phyloP scores from a whole-genome alignment of 30 jellyfish, hydroid and myxozoan species.

The Turritopsis dohrnii region DNA sequence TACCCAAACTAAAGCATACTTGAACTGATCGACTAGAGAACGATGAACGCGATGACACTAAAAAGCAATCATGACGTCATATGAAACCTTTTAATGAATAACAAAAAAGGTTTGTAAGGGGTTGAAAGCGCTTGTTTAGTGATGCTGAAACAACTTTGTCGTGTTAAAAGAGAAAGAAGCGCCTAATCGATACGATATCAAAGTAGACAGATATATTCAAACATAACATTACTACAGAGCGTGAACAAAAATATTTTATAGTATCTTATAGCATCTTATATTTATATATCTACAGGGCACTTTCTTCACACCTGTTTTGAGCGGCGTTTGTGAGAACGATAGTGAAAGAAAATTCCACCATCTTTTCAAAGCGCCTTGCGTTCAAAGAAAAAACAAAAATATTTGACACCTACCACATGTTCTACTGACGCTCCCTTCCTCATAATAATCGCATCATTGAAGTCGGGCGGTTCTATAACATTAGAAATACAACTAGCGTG shows the following conservation, averaged over 20 bases:
- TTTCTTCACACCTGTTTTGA: too few relatives aligned
- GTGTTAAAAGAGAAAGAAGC: too few relatives aligned
- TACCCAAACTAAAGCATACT: slow-evolving; percentile 99
- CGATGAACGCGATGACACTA: slow-evolving; percentile 95
- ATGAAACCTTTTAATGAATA: neutral
- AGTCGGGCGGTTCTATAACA: slow-evolving; percentile 89
- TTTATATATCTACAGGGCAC: too few relatives aligned
- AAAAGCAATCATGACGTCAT: neutral
- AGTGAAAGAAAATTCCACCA: neutral
- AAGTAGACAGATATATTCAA: too few relatives aligned
- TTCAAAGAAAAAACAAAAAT: too few relatives aligned
- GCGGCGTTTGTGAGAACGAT: too few relatives aligned
- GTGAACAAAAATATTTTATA: too few relatives aligned
- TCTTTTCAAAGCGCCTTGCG: neutral
- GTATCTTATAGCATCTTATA: too few relatives aligned
- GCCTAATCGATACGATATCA: too few relatives aligned
- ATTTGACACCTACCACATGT: slow-evolving; percentile 68
- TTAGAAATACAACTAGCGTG: neutral
- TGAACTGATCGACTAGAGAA: slow-evolving; percentile 75
- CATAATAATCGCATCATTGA: slow-evolving; percentile 86
- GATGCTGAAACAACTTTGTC: too few relatives aligned
- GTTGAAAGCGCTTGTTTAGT: neutral
- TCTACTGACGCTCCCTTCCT: slow-evolving; percentile 95
- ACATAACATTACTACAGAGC: too few relatives aligned
- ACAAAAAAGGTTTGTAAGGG: neutral